Evolutionary conservation across 2,797 vertebrate species (phyloP).

Genomic region (Aphelocoma californica): DNA sequence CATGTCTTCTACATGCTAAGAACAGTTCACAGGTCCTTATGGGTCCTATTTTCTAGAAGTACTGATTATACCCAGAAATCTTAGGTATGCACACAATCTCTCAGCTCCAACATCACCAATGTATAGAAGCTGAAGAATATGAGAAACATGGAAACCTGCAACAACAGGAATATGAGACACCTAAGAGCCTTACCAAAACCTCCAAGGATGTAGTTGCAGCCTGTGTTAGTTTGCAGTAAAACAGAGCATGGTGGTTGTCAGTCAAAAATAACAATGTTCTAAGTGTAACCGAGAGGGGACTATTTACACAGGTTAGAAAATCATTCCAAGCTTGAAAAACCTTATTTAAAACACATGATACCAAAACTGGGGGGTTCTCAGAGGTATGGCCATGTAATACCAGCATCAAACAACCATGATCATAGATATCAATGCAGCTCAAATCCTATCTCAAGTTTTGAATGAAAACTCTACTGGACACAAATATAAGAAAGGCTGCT

Average conservation of each 20-base stretch:
- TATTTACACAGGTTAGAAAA: neutral
- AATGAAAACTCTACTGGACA: neutral
- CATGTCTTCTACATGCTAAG: neutral
- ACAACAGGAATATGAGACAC: accelerated
- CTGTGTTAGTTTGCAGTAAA: neutral
- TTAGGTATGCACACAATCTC: neutral
- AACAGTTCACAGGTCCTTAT: neutral
- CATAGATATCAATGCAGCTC: neutral
- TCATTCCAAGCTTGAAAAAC: neutral
- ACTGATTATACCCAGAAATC: neutral
- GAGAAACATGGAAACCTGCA: neutral
- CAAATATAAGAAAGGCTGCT: neutral
- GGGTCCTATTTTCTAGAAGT: neutral
- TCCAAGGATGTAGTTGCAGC: neutral
- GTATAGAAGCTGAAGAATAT: neutral
- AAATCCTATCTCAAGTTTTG: neutral
- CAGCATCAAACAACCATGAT: neutral
- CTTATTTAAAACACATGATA: neutral
- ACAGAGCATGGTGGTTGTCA: neutral
- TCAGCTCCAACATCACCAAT: neutral
- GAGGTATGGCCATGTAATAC: neutral
- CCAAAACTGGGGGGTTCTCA: neutral
- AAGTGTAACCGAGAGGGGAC: neutral
- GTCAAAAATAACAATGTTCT: neutral
- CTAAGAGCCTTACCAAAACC: neutral